Conservation (phyloP, 2,797 vertebrate genomes). For the Platyrinchus mystaceus region DNA sequence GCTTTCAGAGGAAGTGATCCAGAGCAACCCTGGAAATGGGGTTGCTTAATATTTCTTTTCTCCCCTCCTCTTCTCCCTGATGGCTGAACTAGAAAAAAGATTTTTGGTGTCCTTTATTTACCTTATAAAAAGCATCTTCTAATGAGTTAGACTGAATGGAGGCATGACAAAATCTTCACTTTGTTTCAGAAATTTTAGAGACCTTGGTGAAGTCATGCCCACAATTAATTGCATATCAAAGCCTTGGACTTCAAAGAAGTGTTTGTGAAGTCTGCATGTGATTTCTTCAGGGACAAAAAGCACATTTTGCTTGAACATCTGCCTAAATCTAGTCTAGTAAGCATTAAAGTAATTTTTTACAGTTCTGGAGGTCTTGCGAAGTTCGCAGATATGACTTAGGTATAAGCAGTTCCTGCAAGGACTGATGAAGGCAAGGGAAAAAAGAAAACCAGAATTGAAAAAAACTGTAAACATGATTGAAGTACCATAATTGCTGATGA, state of each 20-base stretch:
- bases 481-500: background rate
- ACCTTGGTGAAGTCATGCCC: background rate
- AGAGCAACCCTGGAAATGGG: background rate
- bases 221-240: background rate
- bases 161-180: background rate
- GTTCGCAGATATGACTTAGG: background rate
- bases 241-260: background rate
- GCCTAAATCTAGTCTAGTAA: background rate
- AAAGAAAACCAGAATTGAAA: fast-evolving
- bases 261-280: background rate
- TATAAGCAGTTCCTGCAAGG: background rate
- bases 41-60: background rate
- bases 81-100: background rate
- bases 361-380: background rate
- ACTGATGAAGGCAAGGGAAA: background rate
- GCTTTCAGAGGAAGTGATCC: background rate
- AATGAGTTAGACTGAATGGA: background rate
- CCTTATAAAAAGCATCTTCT: background rate
- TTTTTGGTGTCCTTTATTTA: background rate
- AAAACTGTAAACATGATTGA: fast-evolving
- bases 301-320: background rate
- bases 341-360: background rate
- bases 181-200: background rate
- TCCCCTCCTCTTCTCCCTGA: background rate
- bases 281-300: background rate